Percentiles rank a stretch among this genome's conserved stretches.
Evolutionary conservation across 2,797 vertebrate genomes (phyloP).

Genomic region (Anas capensis): DNA sequence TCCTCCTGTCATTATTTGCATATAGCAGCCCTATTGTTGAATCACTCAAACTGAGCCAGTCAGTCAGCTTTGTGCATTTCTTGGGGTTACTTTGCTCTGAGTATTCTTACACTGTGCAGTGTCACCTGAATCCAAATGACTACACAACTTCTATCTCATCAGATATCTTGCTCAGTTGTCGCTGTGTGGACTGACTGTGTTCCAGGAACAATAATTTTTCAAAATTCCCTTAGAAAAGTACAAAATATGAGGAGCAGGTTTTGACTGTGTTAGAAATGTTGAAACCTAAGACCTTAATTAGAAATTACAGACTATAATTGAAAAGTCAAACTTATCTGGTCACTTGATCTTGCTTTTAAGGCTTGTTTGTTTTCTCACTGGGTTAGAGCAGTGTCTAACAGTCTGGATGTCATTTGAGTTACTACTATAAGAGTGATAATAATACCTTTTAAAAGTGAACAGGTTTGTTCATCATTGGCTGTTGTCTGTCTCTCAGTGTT

Average conservation of each 20-base stretch:
- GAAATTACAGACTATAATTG: neutral
- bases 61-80: neutral
- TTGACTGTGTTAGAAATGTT: neutral
- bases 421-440: neutral
- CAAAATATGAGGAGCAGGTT: neutral
- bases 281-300: neutral
- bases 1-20: neutral
- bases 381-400: neutral
- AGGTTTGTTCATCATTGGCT: neutral
- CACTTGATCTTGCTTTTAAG: neutral
- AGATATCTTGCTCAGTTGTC: neutral
- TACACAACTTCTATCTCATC: neutral
- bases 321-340: neutral
- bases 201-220: neutral
- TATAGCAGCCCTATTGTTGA: neutral
- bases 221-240: neutral
- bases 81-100: neutral
- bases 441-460: neutral
- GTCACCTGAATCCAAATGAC: neutral
- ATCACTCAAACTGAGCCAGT: neutral
- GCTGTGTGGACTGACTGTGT: neutral
- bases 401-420: neutral
- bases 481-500: neutral
- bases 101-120: neutral
- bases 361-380: neutral